These are phyloP conservation scores for Cryptotermes secundus DNA, from an alignment of 1,140 invertebrate genomes.

Conservation along the genomic window DNA sequence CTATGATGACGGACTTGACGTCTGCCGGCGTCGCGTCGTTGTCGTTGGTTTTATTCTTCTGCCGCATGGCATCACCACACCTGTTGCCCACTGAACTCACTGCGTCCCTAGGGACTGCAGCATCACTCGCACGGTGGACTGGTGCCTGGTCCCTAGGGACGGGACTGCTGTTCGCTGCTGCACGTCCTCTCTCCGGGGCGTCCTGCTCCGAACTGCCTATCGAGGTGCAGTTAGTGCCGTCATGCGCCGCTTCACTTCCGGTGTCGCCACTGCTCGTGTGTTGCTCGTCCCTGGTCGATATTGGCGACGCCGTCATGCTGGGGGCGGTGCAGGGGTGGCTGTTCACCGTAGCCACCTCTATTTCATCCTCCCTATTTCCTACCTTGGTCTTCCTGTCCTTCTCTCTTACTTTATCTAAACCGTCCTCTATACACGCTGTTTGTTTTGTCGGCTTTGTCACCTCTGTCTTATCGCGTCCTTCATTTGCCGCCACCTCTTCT, in stretches of 20 bases:
- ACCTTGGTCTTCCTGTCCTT: not conserved
- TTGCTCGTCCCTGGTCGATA: not conserved
- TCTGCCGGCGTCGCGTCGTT: not conserved
- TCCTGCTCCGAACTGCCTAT: slow-evolving; percentile 28
- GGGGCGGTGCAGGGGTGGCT: not conserved
- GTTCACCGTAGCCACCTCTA: not conserved
- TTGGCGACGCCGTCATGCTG: not conserved
- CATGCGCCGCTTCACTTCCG: slow-evolving; percentile 24
- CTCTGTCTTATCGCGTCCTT: not conserved
- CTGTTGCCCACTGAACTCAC: not conserved
- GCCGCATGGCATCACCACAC: slow-evolving; percentile 26
- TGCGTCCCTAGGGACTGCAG: not conserved
- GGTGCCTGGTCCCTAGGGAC: not conserved
- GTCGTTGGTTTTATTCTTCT: slow-evolving; percentile 28
- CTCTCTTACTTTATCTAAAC: not conserved
- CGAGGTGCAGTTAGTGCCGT: not conserved
- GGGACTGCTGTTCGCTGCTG: not conserved
- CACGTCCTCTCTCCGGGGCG: slow-evolving; percentile 5
- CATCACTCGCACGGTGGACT: too few relatives aligned
- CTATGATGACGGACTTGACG: slow-evolving; percentile 42
- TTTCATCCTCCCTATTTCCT: not conserved
- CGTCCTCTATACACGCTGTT: not conserved
- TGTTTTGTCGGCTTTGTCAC: not conserved
- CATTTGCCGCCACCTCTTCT: too few relatives aligned
- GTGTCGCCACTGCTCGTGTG: slow-evolving; percentile 5